Evolutionary conservation across 2,888 invertebrate species (phyloP), one percentile per base, ranked within the genome.

Genomic region (Andrena bicolor): DNA sequence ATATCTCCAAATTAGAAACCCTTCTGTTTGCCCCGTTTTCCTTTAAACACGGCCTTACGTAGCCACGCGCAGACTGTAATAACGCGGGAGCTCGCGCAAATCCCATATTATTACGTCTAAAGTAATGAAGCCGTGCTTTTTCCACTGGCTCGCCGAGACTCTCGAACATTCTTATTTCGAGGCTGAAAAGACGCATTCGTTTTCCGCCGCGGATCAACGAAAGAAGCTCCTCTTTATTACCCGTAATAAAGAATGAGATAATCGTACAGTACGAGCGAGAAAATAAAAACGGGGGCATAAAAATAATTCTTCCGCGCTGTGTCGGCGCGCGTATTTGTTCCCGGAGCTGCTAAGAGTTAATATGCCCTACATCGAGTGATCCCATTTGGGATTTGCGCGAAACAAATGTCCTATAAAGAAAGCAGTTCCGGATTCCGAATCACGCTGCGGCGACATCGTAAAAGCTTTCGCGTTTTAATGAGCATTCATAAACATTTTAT

Each of bases 171-270:
- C 30, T 8, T 61, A 77, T 20, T 28, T 8, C 28, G 20, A 10
- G 26, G 63, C 64, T 76, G 49, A 51, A 65, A 41, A 13, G 66
- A 53, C 26, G 10, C 61, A 16, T 77, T 16, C 30, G 35, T 61
- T n/a, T 58, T 71, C 49, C 51, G 8, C 30, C 23, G 26, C 2
- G 51, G 26, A 75, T 68, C 41, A 28, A 23, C 13, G 63, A 56
- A 72, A 53, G 26, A 1, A 23, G 48, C 56, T 49, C 23, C 61
- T 28, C 16, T 71, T 68, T 35, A 66, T 41, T 53, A 48, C 4
- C 32, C 0, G 49, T 49, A 30, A 64, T 70, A 79, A 79, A 79
- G 58, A 20, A 58, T 2, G 75, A 69, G 70, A 48, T 49, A 79
- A 79, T 75, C 26, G 35, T 70, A 51, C 69, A 10, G 32, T n/a